A percentile compares a stretch with the other conserved stretches of the same genome.
These are phyloP conservation scores for Champsocephalus esox DNA, from an alignment of 2,797 vertebrate genomes.

Conservation along the genomic window DNA sequence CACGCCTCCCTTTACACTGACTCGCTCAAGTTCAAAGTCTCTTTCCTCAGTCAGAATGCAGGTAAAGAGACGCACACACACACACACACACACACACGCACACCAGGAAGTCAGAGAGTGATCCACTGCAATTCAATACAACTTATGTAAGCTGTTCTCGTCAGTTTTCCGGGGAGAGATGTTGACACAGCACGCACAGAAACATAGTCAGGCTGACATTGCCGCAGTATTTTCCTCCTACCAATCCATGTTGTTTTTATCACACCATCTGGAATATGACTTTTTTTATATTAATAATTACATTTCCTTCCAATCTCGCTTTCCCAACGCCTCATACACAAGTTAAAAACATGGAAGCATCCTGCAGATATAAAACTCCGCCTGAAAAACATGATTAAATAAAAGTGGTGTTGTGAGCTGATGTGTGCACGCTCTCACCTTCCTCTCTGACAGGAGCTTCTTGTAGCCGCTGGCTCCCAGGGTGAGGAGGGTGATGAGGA, in stretches of 20 bases:
- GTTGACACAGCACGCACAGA: slow-evolving; percentile 17
- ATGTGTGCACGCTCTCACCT: slow-evolving; percentile 83
- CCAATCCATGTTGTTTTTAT: background rate
- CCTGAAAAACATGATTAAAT: background rate
- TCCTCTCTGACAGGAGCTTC: slow-evolving; percentile 92
- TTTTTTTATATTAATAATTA: too few species aligned
- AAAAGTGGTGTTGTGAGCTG: background rate
- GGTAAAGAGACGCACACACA: slow-evolving; percentile 12
- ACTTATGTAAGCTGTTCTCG: slow-evolving; percentile 49
- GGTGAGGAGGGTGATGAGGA: slow-evolving; percentile 95
- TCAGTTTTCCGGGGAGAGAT: slow-evolving; percentile 9
- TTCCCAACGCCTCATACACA: too few species aligned
- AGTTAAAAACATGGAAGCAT: background rate
- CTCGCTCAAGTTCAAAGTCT: slow-evolving; percentile 8
- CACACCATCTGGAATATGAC: background rate
- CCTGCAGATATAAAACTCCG: background rate
- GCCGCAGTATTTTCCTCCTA: slow-evolving; percentile 28
- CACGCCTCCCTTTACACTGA: slow-evolving; percentile 19
- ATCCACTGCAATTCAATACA: slow-evolving; percentile 41
- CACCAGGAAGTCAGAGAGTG: slow-evolving; percentile 11
- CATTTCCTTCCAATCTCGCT: too few species aligned
- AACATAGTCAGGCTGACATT: slow-evolving; percentile 10
- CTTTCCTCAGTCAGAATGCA: slow-evolving; percentile 12
- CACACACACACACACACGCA: background rate
- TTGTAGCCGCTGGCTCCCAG: slow-evolving; percentile 93